Evolutionary conservation across 2,888 invertebrate genomes (phyloP), one percentile per base, ranked within the genome.

Genomic region (Microctonus hyperodae): DNA sequence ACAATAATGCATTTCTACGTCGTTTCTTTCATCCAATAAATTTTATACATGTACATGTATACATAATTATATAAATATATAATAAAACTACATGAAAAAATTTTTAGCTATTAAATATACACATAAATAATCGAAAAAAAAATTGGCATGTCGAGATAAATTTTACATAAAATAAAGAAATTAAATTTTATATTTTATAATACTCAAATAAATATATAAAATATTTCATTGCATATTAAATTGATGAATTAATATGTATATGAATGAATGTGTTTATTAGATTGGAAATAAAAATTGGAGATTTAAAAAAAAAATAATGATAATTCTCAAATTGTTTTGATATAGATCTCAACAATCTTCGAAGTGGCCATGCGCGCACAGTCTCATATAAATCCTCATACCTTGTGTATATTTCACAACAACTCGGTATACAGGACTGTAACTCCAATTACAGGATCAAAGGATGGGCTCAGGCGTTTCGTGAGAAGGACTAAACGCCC

Each of bases 401-500:
- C 70, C 64, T 61, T 62, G 74, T 73, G 76, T 13, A 11, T n/a
- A n/a, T n/a, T n/a, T n/a, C n/a, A n/a, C n/a, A n/a, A n/a, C n/a
- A n/a, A n/a, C n/a, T n/a, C n/a, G n/a, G 1, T 16, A 3, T 2
- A 5, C 20, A 44, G 44, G 9, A 44, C 7, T 44, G 20, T 76
- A 77, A 76, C 76, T 77, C 69, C 78, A 78, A 78, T 78, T 78
- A 78, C 73, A 73, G 74, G 76, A 78, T 79, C 78, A 78, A 78
- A 78, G 77, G 75, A 74, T 71, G 58, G 16, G 69, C 68, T 67
- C 72, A 64, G 61, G 65, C 72, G 71, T 73, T 72, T 73, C 72
- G 69, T 71, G 64, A 62, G 25, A n/a, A 72, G 70, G 65, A 65
- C 60, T 56, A 64, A 58, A 67, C 50, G 58, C 65, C 25, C 68